These are phyloP conservation scores for Paracentrotus lividus DNA, from an alignment of 53 echinoderm and acorn worm genomes.

Conservation along the genomic window DNA sequence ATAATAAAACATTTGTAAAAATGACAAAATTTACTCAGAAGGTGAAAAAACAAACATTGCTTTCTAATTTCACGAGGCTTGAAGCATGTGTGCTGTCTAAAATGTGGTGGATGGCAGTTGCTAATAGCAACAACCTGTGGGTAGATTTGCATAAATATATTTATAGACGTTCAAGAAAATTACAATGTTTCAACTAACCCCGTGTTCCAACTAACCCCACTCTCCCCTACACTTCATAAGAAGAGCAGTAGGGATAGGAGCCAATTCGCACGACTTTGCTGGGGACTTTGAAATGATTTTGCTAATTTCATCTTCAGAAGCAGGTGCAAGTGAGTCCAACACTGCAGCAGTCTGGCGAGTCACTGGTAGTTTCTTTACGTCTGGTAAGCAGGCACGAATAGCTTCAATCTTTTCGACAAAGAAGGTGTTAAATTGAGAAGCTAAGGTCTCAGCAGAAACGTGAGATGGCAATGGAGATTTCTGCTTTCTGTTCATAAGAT, in stretches of 20 bases:
- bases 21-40: too few species aligned
- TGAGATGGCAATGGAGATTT: neutral
- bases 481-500: slow-evolving; percentile 42
- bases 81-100: too few species aligned
- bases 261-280: slow-evolving; percentile 55
- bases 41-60: too few species aligned
- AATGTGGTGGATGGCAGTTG: too few species aligned
- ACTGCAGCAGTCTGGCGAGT: neutral
- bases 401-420: neutral
- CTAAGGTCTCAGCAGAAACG: neutral
- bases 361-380: neutral
- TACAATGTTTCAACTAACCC: too few species aligned
- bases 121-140: too few species aligned
- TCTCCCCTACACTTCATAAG: slow-evolving; percentile 19
- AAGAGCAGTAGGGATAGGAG: slow-evolving; percentile 31
- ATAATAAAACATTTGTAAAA: too few species aligned
- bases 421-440: neutral
- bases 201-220: too few species aligned
- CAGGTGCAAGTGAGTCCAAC: slow-evolving; percentile 17
- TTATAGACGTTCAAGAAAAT: too few species aligned
- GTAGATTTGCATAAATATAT: too few species aligned
- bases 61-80: too few species aligned
- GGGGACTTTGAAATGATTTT: slow-evolving; percentile 38
- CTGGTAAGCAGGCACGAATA: neutral
- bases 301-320: slow-evolving; percentile 29